Percentiles rank a stretch among this genome's conserved stretches.
Evolutionary conservation across 2,113 vertebrate genomes (phyloP).

Genomic region (Anarrhichthys ocellatus): DNA sequence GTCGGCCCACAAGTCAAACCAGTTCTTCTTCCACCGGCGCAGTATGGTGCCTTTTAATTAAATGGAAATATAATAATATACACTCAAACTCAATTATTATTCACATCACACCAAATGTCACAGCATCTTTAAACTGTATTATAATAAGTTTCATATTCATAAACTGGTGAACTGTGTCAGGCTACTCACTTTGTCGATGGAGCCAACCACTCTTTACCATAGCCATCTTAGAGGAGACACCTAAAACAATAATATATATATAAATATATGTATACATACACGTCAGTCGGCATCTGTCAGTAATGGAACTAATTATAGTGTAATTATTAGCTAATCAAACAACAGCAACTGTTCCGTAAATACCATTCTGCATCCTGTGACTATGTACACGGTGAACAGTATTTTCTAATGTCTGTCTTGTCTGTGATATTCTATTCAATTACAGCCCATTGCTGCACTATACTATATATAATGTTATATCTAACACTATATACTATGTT

Average conservation of each 20-base stretch:
- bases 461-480: neutral
- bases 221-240: conserved; percentile 73
- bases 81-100: neutral
- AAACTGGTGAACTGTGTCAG: neutral
- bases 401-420: neutral
- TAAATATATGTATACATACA: neutral
- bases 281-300: neutral
- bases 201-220: conserved; percentile 86
- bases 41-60: conserved; percentile 91
- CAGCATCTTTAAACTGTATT: neutral
- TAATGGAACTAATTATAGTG: neutral
- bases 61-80: neutral
- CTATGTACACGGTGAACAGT: neutral
- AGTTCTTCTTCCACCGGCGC: conserved; percentile 96
- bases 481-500: neutral
- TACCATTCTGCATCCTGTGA: neutral
- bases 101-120: neutral
- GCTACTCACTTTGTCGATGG: conserved; percentile 83
- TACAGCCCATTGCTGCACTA: neutral
- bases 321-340: neutral
- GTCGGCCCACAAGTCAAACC: conserved; percentile 96
- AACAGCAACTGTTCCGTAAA: neutral
- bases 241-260: conserved; percentile 29
- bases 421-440: neutral
- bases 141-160: neutral